Evolutionary conservation across 1,140 invertebrate genomes (phyloP), one percentile per base, ranked within the genome.

Genomic region (Bombus picipes): DNA sequence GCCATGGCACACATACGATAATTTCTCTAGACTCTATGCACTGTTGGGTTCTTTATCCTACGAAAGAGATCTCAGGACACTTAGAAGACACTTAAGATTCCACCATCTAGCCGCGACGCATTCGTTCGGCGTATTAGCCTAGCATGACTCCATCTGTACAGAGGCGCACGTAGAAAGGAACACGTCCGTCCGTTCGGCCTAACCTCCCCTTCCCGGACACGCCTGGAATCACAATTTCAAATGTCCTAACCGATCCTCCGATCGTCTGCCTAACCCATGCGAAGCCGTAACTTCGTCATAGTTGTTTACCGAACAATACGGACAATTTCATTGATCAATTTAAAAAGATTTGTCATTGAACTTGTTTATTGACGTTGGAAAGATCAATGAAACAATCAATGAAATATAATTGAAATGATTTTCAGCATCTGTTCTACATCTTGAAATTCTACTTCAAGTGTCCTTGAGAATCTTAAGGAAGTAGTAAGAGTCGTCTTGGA

Each of bases 211-310:
- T 77, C 85, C 71, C 59, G 86, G 89, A 93, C 92, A 91, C 92
- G 93, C 92, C 90, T 94, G 90, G 92, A 93, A 93, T 94, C 83
- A 91, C 92, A 94, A 94, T 93, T 91, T 92, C 88, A 90, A 91
- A 88, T 84, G 76, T 70, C 81, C 83, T 66, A 79, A 87, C 89
- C 66, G 84, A 85, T 90, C 78, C 62, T 32, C 34, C 68, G 57
- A 77, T 83, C 43, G n/a, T 41, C 6, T 25, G 28, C 13, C 71
- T 65, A 85, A 8, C 18, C 47, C 39, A 47, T 34, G 66, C 53
- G n/a, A 68, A 70, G 28, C 37, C 12, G 4, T 6, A 47, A 1
- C 15, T 18, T 18, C 5, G 37, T n/a, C 18, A 53, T 12, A 15
- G 15, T 12, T 22, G 15, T 22, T 43, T n/a, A 13, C 3, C 18